Conservation (phyloP, 2,797 vertebrate genomes). For the Poecilia picta region DNA sequence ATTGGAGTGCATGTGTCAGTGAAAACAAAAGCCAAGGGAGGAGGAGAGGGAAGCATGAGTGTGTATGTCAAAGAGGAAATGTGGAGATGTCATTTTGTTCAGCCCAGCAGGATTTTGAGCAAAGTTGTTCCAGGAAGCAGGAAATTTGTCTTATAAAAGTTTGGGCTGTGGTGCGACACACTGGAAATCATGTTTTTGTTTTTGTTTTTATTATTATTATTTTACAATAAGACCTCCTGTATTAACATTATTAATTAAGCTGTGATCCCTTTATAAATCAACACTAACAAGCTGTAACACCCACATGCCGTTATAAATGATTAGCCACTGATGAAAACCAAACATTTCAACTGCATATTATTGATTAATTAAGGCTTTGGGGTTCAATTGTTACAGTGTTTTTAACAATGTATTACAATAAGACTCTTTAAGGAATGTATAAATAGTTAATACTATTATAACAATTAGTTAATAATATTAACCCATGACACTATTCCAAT, state of each 20-base stretch:
- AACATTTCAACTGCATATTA: background rate
- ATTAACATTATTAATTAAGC: background rate
- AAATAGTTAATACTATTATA: background rate
- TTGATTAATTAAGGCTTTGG: background rate
- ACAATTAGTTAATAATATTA: background rate
- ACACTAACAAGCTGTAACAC: background rate
- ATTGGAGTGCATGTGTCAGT: conserved; percentile 79
- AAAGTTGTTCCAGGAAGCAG: conserved; percentile 46
- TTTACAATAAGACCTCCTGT: background rate
- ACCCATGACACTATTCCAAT: background rate
- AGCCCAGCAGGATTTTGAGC: conserved; percentile 50
- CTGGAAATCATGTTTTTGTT: conserved; percentile 13
- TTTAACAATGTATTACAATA: background rate
- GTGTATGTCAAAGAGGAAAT: conserved; percentile 6
- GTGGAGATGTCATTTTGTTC: conserved; percentile 68
- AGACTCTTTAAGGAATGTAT: background rate
- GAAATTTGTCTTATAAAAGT: conserved; percentile 40
- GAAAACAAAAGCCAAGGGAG: conserved; percentile 79
- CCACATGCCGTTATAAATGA: background rate
- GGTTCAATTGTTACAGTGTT: background rate
- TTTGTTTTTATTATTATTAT: background rate
- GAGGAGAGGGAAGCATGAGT: conserved; percentile 57
- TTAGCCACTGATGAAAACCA: background rate
- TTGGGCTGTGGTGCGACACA: conserved; percentile 12
- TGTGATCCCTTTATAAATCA: background rate